Base-by-base conservation (phyloP, 2,888 invertebrate genomes). In the Adineta ricciae region DNA sequence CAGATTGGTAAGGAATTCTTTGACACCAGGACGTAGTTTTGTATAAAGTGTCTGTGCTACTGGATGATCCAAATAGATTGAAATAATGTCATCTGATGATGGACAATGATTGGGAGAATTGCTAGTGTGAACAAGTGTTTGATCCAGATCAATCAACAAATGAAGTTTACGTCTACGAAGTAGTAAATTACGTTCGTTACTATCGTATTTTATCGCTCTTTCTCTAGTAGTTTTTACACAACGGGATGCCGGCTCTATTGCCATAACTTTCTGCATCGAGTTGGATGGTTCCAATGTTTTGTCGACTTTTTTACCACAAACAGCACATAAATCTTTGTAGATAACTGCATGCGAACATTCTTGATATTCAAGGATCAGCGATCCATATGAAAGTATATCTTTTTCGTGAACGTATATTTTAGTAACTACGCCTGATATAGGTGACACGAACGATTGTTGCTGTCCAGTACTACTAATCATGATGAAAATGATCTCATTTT, bases 91-190 rank as follows among this genome's bases (percentile, higher is more conserved):
- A 1, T 21, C 1, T 11, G 78, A 78, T 3, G 8, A 38, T n/a
- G 41, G 41, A 41, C 41, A 78, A n/a, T 41, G 24, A 24, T 38
- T 41, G 0, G 1, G 4, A 16, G 41, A 24, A 24, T 98, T 97
- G 83, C 98, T 98, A 2, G 99, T 99, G 90, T 99, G 99, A 88
- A 99, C 95, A 72, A 99, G 92, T 0, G 99, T 99, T 91, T 99
- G 98, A 93, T 99, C 99, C 87, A 99, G 93, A 92, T 99, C 99
- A 3, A 99, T 97, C 73, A 99, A 92, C 21, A 99, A 91, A 32
- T 96, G 97, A 83, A 99, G 92, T 91, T 97, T 97, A 86, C 94
- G 93, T 88, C 94, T 94, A 87, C 93, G 93, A 84, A 99, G 90
- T 84, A 99, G 92, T 85, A 96, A 93, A 54, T 94, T 93, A 87